A percentile compares a stretch with the other conserved stretches of the same genome.
These are phyloP conservation scores for Hozukius guyotensis DNA, from an alignment of 2,797 vertebrate species.

Conservation along the genomic window DNA sequence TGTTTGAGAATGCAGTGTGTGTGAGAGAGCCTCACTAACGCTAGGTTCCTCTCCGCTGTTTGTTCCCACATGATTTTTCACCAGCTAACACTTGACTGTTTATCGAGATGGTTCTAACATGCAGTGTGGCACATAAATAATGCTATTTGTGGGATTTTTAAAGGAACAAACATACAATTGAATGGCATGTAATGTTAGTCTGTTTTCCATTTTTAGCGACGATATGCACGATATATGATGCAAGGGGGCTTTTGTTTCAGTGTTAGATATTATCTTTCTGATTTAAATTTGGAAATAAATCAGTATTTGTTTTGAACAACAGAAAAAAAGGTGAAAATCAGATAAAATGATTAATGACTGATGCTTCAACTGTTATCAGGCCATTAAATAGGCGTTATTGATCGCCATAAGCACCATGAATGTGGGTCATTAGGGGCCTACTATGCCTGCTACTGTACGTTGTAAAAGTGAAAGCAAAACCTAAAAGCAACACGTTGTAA, in stretches of 20 bases:
- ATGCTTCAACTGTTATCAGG: too few relatives aligned
- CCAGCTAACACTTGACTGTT: not conserved
- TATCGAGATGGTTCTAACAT: not conserved
- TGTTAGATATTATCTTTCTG: not conserved
- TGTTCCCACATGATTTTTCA: conserved; percentile 36
- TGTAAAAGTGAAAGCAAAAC: too few relatives aligned
- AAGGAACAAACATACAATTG: not conserved
- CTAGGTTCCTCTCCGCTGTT: conserved; percentile 38
- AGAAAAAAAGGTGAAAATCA: not conserved
- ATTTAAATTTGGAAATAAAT: not conserved
- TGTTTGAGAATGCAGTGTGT: conserved; percentile 68
- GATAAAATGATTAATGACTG: not conserved
- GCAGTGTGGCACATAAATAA: not conserved
- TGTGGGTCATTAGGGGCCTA: too few relatives aligned
- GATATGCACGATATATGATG: not conserved
- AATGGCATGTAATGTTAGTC: not conserved
- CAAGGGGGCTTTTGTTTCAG: not conserved
- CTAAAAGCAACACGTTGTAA: too few relatives aligned
- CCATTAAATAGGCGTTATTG: too few relatives aligned
- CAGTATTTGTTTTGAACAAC: not conserved
- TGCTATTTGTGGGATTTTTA: not conserved
- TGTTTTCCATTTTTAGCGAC: not conserved
- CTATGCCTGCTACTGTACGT: too few relatives aligned
- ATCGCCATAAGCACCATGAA: too few relatives aligned
- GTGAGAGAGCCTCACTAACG: conserved; percentile 38